phyloP scores from a whole-genome alignment of 2,888 invertebrate species.

The Calameuta idolon region DNA sequence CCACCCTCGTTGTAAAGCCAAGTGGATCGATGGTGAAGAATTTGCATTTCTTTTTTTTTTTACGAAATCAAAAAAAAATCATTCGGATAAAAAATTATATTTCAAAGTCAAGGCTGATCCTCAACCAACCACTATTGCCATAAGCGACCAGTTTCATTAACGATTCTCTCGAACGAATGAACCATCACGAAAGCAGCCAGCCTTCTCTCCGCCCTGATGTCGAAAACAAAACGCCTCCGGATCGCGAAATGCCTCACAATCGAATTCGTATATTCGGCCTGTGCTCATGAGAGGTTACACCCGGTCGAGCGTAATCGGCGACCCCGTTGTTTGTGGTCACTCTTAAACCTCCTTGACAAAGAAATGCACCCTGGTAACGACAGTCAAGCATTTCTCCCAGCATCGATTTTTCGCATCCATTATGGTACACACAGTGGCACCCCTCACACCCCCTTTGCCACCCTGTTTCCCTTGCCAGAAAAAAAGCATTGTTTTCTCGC shows the following conservation, averaged over 20 bases:
- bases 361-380: conserved; percentile 37
- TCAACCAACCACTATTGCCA: neutral
- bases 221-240: conserved; percentile 66
- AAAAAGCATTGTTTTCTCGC: conserved; percentile 46
- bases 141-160: conserved; percentile 27
- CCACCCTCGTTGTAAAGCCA: neutral
- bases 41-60: neutral
- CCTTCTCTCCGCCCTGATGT: conserved; percentile 62
- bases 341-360: conserved; percentile 50
- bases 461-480: conserved; percentile 44
- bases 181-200: conserved; percentile 62
- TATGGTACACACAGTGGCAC: neutral
- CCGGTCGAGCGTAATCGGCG: conserved; percentile 57
- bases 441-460: conserved; percentile 24
- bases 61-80: neutral
- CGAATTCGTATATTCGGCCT: conserved; percentile 36
- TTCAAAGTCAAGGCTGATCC: neutral
- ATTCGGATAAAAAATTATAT: neutral
- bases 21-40: neutral
- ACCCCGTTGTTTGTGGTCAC: conserved; percentile 64
- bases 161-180: conserved; percentile 58
- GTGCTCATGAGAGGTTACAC: conserved; percentile 36
- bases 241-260: conserved; percentile 57
- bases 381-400: conserved; percentile 1
- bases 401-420: conserved; percentile 1